A percentile compares a stretch with the other conserved stretches of the same genome.
Evolutionary conservation across 2,113 vertebrate genomes (phyloP).

Genomic region (Dicentrarchus labrax): DNA sequence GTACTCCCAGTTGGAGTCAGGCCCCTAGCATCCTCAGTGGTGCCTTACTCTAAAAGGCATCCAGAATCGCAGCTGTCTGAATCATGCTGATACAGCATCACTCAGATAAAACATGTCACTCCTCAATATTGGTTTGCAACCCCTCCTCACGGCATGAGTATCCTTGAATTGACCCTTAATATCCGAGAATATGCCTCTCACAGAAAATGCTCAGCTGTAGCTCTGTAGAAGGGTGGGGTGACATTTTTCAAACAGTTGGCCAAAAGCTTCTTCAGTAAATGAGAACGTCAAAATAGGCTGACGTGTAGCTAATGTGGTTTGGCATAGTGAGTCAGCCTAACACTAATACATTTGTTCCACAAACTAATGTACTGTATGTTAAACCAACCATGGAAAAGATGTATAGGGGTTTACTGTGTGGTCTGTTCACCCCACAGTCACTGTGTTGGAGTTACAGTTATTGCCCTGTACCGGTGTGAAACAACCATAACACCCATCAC

Average conservation of each 20-base stretch:
- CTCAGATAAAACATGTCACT: slow-evolving; percentile 45
- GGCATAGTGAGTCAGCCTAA: neutral
- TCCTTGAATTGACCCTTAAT: slow-evolving; percentile 61
- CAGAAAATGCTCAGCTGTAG: slow-evolving; percentile 18
- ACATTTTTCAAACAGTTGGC: slow-evolving; percentile 17
- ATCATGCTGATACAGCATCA: slow-evolving; percentile 51
- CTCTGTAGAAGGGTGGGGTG: slow-evolving; percentile 9
- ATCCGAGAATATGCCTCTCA: slow-evolving; percentile 34
- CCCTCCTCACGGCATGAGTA: neutral
- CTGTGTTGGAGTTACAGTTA: slow-evolving; percentile 1
- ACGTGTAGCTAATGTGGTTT: slow-evolving; percentile 1
- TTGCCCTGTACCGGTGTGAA: slow-evolving; percentile 25
- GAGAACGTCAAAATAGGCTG: slow-evolving; percentile 15
- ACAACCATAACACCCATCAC: slow-evolving; percentile 31
- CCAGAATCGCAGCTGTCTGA: slow-evolving; percentile 46
- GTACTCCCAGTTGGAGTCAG: slow-evolving; percentile 36
- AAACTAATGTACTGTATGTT: neutral
- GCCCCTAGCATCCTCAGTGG: slow-evolving; percentile 4
- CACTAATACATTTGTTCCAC: slow-evolving; percentile 15
- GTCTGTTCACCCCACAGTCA: neutral
- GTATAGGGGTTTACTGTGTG: neutral
- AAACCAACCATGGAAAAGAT: neutral
- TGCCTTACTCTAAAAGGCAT: slow-evolving; percentile 31
- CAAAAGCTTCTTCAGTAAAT: slow-evolving; percentile 30
- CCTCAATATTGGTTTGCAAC: neutral